Base-by-base conservation (phyloP, 1,140 invertebrate species). In the Euwallacea fornicatus region DNA sequence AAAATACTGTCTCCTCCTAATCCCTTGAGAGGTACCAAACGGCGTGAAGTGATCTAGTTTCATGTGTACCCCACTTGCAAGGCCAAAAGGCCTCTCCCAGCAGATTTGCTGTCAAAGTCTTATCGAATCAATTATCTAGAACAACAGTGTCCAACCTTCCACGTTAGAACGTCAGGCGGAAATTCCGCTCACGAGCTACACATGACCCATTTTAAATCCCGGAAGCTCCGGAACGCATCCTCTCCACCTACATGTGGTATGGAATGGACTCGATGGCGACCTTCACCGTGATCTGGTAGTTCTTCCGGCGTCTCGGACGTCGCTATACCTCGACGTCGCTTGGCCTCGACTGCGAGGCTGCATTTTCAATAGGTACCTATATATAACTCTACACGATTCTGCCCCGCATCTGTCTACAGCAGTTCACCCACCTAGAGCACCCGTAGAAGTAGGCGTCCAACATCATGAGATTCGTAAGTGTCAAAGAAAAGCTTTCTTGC, bases 371-470 rank as follows among this genome's bases (percentile, higher is more conserved):
- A 33, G 21, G 21, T 33, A 33, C 21, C 9, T 71, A 72, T 72
- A 72, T 72, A 72, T 66, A 72, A 66, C 65, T 67, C 70, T 72
- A 46, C 63, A 64, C 65, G 47, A 66, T 63, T 50, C 66, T 44
- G 70, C 70, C 70, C 70, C 70, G 70, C 58, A 72, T 72, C 70
- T 72, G 70, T 72, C 70, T 72, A 43, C 70, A 72, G 61, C 67
- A 62, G 69, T 72, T 72, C 70, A 72, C 70, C 70, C 70, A 72
- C 70, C 70, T 66, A 72, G 70, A 66, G 70, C 70, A 72, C 70
- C 70, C 70, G 58, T 66, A 50, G 70, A 66, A 72, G 70, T 72
- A 66, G 69, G 63, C 70, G 54, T 66, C 56, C 56, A 72, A 61
- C 70, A 72, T 44, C 63, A 72, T 72, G 70, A 72, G 65, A 72